Percentiles rank a stretch among this genome's conserved stretches.
Evolutionary conservation across 2,797 vertebrate species (phyloP).

Genomic region (Centroberyx gerrardi): DNA sequence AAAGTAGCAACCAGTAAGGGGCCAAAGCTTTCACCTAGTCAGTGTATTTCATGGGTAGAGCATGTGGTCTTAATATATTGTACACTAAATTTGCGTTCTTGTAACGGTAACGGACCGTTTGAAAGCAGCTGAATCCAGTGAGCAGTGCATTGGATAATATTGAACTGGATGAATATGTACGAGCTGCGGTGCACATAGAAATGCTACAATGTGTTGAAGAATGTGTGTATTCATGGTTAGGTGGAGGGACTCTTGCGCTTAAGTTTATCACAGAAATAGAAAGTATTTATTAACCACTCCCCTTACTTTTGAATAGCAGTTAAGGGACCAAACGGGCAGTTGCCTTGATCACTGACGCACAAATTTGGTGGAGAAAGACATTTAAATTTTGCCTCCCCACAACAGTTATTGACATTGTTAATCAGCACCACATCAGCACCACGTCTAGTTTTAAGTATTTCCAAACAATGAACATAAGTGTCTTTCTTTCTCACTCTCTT

Average conservation of each 20-base stretch:
- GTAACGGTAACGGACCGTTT: background rate
- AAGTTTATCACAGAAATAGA: conserved; percentile 19
- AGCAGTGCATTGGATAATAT: background rate
- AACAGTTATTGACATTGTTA: conserved; percentile 14
- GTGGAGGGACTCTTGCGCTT: conserved; percentile 46
- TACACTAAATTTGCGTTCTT: background rate
- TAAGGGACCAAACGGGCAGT: conserved; percentile 51
- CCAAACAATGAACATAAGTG: conserved; percentile 34
- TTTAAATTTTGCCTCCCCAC: conserved; percentile 3
- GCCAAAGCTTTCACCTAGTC: background rate
- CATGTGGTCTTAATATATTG: background rate
- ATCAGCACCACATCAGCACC: conserved; percentile 12
- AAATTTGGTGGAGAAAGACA: background rate
- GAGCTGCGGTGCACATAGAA: background rate
- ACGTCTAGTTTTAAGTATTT: conserved; percentile 70
- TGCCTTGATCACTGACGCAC: conserved; percentile 37
- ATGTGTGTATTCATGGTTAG: background rate
- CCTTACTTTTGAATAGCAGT: conserved; percentile 23
- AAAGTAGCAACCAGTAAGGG: background rate
- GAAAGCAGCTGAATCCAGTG: conserved; percentile 22
- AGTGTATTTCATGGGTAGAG: background rate
- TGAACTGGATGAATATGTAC: background rate
- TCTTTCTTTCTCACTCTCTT: conserved; percentile 23
- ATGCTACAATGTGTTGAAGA: background rate
- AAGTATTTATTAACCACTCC: conserved; percentile 71